Percentiles rank a stretch among this genome's conserved stretches.
Evolutionary conservation across 2,113 vertebrate species (phyloP).

Genomic region (human): GRCh38 chr15:52212001-52212500

Average conservation of each 20-base stretch:
- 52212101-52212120: background rate
- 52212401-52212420: background rate
- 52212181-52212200: background rate
- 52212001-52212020: background rate
- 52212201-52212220: background rate
- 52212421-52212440: background rate
- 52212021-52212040: background rate
- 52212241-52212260: background rate
- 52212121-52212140: background rate
- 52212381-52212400: background rate
- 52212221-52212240: background rate
- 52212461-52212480: rapidly evolving
- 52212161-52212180: background rate
- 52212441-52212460: background rate
- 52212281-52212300: background rate
- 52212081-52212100: background rate
- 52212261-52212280: background rate
- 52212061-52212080: background rate
- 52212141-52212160: background rate
- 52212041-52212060: background rate
- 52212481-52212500: background rate
- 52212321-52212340: background rate
- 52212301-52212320: background rate
- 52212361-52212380: background rate
- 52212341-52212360: background rate